A percentile compares a stretch with the other conserved stretches of the same genome.
Conservation (phyloP, 2,888 invertebrate genomes). For the Euplagia quadripunctaria region DNA sequence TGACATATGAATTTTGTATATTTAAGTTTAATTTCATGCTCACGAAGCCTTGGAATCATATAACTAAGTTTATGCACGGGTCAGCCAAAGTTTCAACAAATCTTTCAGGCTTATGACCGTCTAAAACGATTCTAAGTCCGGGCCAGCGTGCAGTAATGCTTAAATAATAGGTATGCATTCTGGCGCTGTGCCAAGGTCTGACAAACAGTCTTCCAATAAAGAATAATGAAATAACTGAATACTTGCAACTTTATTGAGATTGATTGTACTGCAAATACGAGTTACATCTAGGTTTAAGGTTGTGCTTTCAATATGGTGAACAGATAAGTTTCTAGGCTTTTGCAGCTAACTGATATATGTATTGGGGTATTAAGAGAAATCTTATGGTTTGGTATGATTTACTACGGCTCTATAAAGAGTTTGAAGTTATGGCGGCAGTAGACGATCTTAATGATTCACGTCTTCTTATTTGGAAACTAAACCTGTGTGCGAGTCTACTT, state of each 20-base stretch:
- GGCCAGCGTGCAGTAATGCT: slow-evolving; percentile 26
- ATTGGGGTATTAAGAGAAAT: neutral
- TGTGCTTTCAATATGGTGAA: neutral
- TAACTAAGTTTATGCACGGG: neutral
- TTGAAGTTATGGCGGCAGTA: too few species aligned
- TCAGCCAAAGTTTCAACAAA: neutral
- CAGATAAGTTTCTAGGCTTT: neutral
- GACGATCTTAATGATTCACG: too few species aligned
- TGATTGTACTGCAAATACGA: slow-evolving; percentile 37
- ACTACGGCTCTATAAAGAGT: too few species aligned
- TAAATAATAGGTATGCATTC: slow-evolving; percentile 47
- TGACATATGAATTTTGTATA: too few species aligned
- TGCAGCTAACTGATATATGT: neutral
- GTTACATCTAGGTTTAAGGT: neutral
- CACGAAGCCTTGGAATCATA: neutral
- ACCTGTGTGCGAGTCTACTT: too few species aligned
- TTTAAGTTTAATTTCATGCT: neutral
- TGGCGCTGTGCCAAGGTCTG: slow-evolving; percentile 67
- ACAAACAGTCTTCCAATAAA: slow-evolving; percentile 75
- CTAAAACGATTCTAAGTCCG: neutral
- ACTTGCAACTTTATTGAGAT: slow-evolving; percentile 22
- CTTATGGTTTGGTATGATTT: too few species aligned
- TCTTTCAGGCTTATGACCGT: slow-evolving; percentile 4
- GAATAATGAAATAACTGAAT: slow-evolving; percentile 70
- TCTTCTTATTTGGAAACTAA: too few species aligned